These are phyloP conservation scores for Rachycentron canadum DNA, from an alignment of 2,797 vertebrate genomes.

Conservation along the genomic window DNA sequence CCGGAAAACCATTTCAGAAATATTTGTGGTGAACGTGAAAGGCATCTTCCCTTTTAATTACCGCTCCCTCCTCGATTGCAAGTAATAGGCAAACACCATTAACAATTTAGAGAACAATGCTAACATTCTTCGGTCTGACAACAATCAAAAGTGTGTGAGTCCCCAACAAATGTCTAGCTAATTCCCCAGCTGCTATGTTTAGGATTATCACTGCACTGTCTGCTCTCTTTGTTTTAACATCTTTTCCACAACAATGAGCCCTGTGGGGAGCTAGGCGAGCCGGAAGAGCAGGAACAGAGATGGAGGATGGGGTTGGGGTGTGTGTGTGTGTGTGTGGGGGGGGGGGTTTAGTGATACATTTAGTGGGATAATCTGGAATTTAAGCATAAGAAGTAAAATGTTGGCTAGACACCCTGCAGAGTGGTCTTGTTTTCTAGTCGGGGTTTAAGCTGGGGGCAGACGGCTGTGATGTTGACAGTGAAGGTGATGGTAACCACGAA, in stretches of 20 bases:
- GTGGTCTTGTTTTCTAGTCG: constrained; percentile 46
- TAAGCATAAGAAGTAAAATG: constrained; percentile 61
- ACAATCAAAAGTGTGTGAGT: constrained; percentile 37
- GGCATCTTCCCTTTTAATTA: constrained; percentile 42
- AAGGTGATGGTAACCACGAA: constrained; percentile 25
- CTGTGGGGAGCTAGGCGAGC: constrained; percentile 68
- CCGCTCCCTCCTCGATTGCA: constrained; percentile 7
- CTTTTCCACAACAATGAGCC: constrained; percentile 79
- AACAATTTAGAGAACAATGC: constrained; percentile 1
- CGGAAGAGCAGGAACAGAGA: constrained; percentile 52
- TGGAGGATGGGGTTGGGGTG: constrained; percentile 11
- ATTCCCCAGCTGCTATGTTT: constrained; percentile 77
- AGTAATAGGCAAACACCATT: constrained; percentile 22
- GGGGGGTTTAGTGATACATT: constrained; percentile 46
- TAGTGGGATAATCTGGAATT: constrained; percentile 75
- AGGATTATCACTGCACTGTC: constrained; percentile 77
- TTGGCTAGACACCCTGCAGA: constrained; percentile 66
- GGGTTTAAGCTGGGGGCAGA: constrained; percentile 57
- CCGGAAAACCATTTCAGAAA: constrained; percentile 24
- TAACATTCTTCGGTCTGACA: neutral
- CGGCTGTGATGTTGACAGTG: constrained; percentile 24
- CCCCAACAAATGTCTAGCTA: constrained; percentile 55
- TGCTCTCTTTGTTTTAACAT: constrained; percentile 81
- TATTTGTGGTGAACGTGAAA: constrained; percentile 41
- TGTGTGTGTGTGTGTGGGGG: no score